A percentile compares a stretch with the other conserved stretches of the same genome.
Conservation (phyloP, 1,140 invertebrate species). For the Luehdorfia chinensis region DNA sequence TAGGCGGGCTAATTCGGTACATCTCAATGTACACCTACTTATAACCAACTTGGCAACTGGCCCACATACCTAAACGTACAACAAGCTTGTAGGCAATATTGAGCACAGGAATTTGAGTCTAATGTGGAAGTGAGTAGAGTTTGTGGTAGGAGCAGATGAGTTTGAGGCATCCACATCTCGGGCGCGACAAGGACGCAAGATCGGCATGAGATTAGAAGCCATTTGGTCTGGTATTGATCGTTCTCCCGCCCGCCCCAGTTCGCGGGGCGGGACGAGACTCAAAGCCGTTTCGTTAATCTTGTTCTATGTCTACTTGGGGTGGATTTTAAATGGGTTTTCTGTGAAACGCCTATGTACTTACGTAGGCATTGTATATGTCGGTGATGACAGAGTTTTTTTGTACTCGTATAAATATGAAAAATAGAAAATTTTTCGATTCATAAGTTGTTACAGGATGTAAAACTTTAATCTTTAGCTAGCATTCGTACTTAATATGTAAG, state of each 20-base stretch:
- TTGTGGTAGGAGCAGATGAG: slow-evolving; percentile 23
- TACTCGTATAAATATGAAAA: not conserved
- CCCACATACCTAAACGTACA: slow-evolving; percentile 16
- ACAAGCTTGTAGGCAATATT: slow-evolving; percentile 1
- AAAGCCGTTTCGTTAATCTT: slow-evolving; percentile 61
- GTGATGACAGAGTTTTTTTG: no score
- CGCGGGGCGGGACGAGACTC: slow-evolving; percentile 18
- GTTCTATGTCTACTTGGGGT: slow-evolving; percentile 40
- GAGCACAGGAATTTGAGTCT: slow-evolving; percentile 11
- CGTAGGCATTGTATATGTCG: not conserved
- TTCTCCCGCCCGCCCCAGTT: slow-evolving; percentile 22
- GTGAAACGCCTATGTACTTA: slow-evolving; percentile 22
- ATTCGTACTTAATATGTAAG: no score
- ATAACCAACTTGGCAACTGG: slow-evolving; percentile 11
- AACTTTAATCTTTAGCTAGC: no score
- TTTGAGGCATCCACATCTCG: slow-evolving; percentile 40
- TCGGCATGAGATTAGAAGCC: slow-evolving; percentile 52
- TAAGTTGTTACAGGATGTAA: no score
- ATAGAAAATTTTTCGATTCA: not conserved
- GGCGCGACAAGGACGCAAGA: slow-evolving; percentile 60
- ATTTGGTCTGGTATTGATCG: slow-evolving; percentile 53
- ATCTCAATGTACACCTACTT: slow-evolving; percentile 13
- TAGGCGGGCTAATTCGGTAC: slow-evolving; percentile 12
- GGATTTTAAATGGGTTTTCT: slow-evolving; percentile 46
- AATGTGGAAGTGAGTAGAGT: slow-evolving; percentile 19